Conservation (phyloP, 2,113 vertebrate species). For the Atherinomorus stipes region DNA sequence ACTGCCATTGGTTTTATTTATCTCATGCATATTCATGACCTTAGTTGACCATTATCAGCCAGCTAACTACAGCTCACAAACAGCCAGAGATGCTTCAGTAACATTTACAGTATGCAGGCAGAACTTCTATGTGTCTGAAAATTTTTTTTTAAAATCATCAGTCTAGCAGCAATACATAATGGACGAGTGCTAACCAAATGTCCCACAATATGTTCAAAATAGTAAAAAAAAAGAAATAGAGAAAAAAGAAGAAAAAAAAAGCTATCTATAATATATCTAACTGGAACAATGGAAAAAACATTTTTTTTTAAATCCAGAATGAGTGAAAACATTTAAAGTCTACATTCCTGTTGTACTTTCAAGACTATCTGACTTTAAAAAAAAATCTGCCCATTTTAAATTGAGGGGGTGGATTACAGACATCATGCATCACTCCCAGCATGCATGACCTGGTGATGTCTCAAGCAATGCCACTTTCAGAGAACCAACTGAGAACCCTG, state of each 20-base stretch:
- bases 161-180: too few relatives aligned
- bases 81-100: too few relatives aligned
- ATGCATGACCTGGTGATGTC: slow-evolving; percentile 14
- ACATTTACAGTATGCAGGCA: too few relatives aligned
- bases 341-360: slow-evolving; percentile 33
- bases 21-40: too few relatives aligned
- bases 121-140: too few relatives aligned
- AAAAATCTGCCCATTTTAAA: slow-evolving; percentile 18
- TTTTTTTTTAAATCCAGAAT: background rate
- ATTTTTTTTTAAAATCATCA: too few relatives aligned
- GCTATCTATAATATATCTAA: background rate
- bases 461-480: slow-evolving; percentile 20
- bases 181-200: background rate
- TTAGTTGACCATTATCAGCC: too few relatives aligned
- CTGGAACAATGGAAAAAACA: background rate
- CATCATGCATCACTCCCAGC: slow-evolving; percentile 8
- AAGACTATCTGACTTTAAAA: slow-evolving; percentile 20
- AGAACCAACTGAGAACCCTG: slow-evolving; percentile 14
- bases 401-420: slow-evolving; percentile 24
- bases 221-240: background rate
- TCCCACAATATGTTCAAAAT: background rate
- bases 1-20: too few relatives aligned
- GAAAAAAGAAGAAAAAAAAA: background rate
- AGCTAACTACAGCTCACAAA: too few relatives aligned
- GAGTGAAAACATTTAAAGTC: background rate